Base-by-base conservation (phyloP, 1,140 invertebrate genomes). In the Acromyrmex heyeri region DNA sequence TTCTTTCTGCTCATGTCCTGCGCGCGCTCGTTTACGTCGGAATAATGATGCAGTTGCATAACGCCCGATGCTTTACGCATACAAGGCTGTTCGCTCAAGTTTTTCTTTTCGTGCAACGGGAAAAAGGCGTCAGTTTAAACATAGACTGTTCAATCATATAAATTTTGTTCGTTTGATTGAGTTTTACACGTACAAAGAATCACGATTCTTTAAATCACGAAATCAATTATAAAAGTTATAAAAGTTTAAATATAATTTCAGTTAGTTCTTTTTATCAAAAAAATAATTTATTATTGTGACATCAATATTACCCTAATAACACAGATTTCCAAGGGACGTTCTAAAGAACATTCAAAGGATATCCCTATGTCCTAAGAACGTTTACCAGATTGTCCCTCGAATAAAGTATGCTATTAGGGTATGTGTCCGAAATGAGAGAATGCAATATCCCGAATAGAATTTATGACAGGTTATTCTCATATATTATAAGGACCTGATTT, bases 11-110 rank as follows among this genome's bases (percentile, higher is more conserved):
- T 44, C 53, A 14, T 1, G 3, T 18, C 24, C 21, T 55, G 7
- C 16, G 38, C 78, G 24, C 12, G 8, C 57, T 34, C 69, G 79
- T 83, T 83, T 62, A 62, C 27, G 44, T 83, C 55, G 1, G 75
- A 83, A 83, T 83, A 83, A 83, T 62, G 79, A 75, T 61, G 34
- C 57, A 34, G 55, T 82, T 61, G 24, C 67, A 30, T 59, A 83
- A 83, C 38, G 69, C 38, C 0, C 27, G 44, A 14, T 24, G 18
- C 24, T 61, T 30, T 48, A 12, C 38, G 21, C n/a, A 12, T 50
- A 24, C 38, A n/a, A 34, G 78, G 18, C 7, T 24, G 18, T 61
- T 73, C 12, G 24, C 27, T 69, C 16, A 67, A 59, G 21, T 34
- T n/a, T 59, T 44, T 55, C 21, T 59, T 72, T 61, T 12, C 38